Base-by-base conservation (phyloP, 2,113 vertebrate species). In the Colaptes auratus region DNA sequence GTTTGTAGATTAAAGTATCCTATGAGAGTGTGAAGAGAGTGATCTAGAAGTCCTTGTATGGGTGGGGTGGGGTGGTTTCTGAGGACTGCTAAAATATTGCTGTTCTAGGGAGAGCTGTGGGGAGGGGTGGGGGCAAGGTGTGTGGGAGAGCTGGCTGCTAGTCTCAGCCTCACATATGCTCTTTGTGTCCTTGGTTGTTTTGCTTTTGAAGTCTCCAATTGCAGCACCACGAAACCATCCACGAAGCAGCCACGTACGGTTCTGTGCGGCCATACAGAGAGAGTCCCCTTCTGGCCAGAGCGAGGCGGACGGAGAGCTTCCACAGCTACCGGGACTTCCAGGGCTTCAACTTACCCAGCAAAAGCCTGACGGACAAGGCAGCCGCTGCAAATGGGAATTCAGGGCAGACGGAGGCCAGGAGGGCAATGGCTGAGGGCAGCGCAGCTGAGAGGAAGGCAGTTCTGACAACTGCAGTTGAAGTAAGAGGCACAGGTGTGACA, bases 251-350 rank as follows among this genome's bases (percentile, higher is more conserved):
- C 16, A 99, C 99, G 0, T 99, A 99, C 0, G 98, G 99, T 28
- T 98, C 99, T 4, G 93, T 99, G 82, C 96, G 99, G 58, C 99
- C 99, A 1, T 99, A 99, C 97, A 98, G 99, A 82, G 99, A 99
- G 96, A 99, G 99, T 82, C 99, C 99, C 27, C 93, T 99, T 24
- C 82, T 99, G 97, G 99, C 99, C 59, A 98, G 99, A 27, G 99
- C 99, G 4, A 97, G 99, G 63, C 97, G 99, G 84, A 99, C 99
- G 0, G 99, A 99, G 97, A 99, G 99, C 96, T 99, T 99, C 91
- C 98, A 99, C 97, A 98, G 98, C 92, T 99, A 98, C 89, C 94
- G 98, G 92, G 99, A 99, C 96, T 99, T 99, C 91, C 99, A 99
- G 96, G 97, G 97, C 88, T 98, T 99, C 86, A 98, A 97, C 82